Percentiles rank a stretch among this genome's conserved stretches.
Conservation (phyloP, 2,797 vertebrate species). For the Sciurus carolinensis region DNA sequence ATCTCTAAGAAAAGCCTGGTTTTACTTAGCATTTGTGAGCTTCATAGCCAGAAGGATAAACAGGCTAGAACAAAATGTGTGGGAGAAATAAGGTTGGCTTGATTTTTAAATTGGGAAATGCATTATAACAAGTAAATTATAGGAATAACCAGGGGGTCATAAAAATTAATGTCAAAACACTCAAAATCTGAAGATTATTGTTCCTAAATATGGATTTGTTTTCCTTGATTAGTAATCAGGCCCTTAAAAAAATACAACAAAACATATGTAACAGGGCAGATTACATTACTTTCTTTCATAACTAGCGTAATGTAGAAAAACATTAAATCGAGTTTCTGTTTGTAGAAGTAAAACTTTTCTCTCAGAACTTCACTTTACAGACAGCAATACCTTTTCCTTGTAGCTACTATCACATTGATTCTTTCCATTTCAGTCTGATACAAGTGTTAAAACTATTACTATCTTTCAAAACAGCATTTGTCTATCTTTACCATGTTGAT, state of each 20-base stretch:
- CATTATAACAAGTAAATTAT: conserved; percentile 56
- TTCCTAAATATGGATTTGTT: conserved; percentile 2
- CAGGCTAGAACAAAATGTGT: conserved; percentile 43
- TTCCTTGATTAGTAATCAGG: background rate
- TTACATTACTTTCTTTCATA: background rate
- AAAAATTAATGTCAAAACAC: conserved; percentile 52
- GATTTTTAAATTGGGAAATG: conserved; percentile 44
- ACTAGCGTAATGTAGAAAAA: background rate
- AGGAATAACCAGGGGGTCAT: conserved; percentile 38
- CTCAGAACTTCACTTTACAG: background rate
- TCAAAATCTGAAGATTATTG: conserved; percentile 28
- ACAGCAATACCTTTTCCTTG: background rate
- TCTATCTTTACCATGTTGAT: background rate
- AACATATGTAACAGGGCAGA: background rate
- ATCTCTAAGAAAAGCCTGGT: conserved; percentile 60
- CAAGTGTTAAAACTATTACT: background rate
- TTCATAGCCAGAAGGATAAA: conserved; percentile 72
- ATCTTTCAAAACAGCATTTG: background rate
- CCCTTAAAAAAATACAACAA: background rate
- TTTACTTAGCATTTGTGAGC: conserved; percentile 68
- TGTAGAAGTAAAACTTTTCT: background rate
- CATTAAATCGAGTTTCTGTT: background rate
- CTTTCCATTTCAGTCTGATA: background rate
- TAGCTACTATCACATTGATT: background rate
- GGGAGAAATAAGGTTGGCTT: conserved; percentile 25